phyloP scores from a whole-genome alignment of 2,888 invertebrate species.

The Neria commutata region DNA sequence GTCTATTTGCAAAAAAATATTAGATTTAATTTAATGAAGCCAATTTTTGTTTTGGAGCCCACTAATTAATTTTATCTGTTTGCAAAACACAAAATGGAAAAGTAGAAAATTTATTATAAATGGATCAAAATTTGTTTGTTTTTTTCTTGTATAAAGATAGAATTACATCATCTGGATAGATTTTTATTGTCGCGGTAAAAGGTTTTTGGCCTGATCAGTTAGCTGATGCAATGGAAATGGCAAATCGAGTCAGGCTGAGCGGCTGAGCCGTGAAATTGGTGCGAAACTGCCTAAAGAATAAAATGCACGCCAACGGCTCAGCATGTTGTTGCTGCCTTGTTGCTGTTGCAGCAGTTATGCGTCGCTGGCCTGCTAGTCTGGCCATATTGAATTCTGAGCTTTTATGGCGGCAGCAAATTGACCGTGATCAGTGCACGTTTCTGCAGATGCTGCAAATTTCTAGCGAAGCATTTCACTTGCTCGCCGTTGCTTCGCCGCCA shows the following conservation, averaged over 20 bases:
- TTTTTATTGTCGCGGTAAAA: too few species aligned
- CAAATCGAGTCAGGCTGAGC: slow-evolving; percentile 39
- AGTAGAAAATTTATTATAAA: too few species aligned
- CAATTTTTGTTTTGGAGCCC: too few species aligned
- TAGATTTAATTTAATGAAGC: too few species aligned
- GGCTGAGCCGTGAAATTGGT: neutral
- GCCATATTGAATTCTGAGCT: slow-evolving; percentile 37
- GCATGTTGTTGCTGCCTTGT: neutral
- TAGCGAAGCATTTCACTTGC: too few species aligned
- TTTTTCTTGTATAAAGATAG: too few species aligned
- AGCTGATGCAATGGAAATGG: slow-evolving; percentile 50
- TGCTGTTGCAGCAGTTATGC: neutral
- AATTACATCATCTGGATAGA: too few species aligned
- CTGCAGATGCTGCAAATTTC: slow-evolving; percentile 27
- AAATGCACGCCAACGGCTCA: slow-evolving; percentile 14
- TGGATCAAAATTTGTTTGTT: too few species aligned
- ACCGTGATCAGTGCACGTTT: slow-evolving; percentile 24
- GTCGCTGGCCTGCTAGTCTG: slow-evolving; percentile 8
- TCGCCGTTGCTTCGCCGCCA: too few species aligned
- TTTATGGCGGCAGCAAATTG: slow-evolving; percentile 21
- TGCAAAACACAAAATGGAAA: too few species aligned
- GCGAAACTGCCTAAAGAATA: slow-evolving; percentile 8
- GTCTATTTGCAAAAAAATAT: too few species aligned
- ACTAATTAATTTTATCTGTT: too few species aligned
- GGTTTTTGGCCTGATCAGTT: neutral